These are phyloP conservation scores for Hemichromis elongatus DNA, from an alignment of 2,113 vertebrate genomes.

Conservation along the genomic window DNA sequence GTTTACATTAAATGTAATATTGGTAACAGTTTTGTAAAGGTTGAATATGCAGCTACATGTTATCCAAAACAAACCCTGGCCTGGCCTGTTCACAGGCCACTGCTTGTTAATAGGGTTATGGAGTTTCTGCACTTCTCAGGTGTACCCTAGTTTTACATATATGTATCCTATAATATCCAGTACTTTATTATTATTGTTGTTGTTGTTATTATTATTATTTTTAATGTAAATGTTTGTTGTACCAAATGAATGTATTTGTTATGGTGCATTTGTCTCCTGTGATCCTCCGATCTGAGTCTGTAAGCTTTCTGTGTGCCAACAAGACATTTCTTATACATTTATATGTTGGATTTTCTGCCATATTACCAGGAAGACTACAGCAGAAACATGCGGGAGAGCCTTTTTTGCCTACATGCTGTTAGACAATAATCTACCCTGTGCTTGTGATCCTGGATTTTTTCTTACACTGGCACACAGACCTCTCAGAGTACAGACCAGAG, in stretches of 20 bases:
- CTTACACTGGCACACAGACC: neutral
- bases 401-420: neutral
- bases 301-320: neutral
- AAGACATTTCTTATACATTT: neutral
- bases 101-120: neutral
- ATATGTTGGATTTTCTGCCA: neutral
- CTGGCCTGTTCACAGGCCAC: neutral
- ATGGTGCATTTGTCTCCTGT: neutral
- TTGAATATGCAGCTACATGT: neutral
- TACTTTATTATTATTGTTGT: neutral
- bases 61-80: neutral
- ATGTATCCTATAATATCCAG: neutral
- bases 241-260: conserved; percentile 48
- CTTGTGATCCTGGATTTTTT: neutral
- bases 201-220: neutral
- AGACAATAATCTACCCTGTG: neutral
- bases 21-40: neutral
- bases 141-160: neutral
- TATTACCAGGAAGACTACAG: neutral
- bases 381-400: neutral
- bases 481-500: neutral
- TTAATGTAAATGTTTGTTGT: neutral
- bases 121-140: neutral
- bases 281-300: neutral
- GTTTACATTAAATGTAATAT: neutral